phyloP scores from a whole-genome alignment of 92 coral and sea anemone species.

The Zoanthus sansibaricus region DNA sequence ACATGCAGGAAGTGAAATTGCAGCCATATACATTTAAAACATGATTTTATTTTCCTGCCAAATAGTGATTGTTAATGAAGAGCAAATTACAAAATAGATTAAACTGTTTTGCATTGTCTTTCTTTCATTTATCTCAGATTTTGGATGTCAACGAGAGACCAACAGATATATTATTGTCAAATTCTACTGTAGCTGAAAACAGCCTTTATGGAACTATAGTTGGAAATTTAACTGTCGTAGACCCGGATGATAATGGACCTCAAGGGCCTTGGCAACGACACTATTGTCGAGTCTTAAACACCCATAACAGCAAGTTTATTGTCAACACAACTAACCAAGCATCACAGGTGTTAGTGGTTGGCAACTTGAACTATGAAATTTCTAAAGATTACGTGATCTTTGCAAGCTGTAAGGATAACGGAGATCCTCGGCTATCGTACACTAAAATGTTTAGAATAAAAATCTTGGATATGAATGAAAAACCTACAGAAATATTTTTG shows the following conservation, averaged over 20 bases:
- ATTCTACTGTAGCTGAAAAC: conserved; percentile 71
- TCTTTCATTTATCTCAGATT: conserved; percentile 55
- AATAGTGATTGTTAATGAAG: no score
- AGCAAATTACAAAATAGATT: no score
- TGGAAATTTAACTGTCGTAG: conserved; percentile 76
- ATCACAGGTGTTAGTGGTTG: conserved; percentile 55
- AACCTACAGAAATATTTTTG: conserved; percentile 76
- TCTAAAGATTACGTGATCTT: conserved; percentile 65
- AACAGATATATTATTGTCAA: conserved; percentile 68
- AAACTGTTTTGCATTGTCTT: background rate
- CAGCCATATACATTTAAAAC: no score
- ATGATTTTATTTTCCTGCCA: no score
- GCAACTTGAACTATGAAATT: conserved; percentile 74
- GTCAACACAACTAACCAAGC: conserved; percentile 51
- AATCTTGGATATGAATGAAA: conserved; percentile 82
- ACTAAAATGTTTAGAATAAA: conserved; percentile 58
- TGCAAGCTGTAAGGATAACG: conserved; percentile 79
- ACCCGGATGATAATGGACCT: conserved; percentile 91
- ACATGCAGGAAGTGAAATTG: no score
- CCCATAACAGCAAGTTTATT: conserved; percentile 59
- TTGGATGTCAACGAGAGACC: conserved; percentile 91
- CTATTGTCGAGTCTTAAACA: conserved; percentile 69
- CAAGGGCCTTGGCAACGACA: conserved; percentile 87
- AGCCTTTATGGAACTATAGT: conserved; percentile 72
- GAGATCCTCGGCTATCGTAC: conserved; percentile 65